A percentile compares a stretch with the other conserved stretches of the same genome.
These are phyloP conservation scores for Chloropsis cyanopogon DNA, from an alignment of 2,113 vertebrate species.

Conservation along the genomic window DNA sequence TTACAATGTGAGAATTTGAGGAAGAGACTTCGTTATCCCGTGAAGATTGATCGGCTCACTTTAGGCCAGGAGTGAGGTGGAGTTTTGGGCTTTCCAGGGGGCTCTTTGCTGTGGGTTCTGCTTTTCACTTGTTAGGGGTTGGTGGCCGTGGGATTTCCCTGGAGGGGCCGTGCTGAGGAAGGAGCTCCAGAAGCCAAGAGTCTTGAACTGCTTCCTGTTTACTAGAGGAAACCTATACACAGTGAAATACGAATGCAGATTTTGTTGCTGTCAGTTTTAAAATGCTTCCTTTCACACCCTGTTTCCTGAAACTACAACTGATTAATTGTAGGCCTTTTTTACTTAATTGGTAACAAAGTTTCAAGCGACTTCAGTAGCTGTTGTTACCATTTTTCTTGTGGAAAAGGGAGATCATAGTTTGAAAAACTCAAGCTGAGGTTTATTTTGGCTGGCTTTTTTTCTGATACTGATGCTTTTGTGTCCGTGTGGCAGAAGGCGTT, in stretches of 20 bases:
- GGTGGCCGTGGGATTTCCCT: not conserved
- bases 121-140: not conserved
- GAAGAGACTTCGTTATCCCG: not conserved
- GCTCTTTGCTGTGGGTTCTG: not conserved
- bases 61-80: not conserved
- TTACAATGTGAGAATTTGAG: not conserved
- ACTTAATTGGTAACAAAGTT: not conserved
- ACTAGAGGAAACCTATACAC: not conserved
- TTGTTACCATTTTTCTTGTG: not conserved
- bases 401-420: not conserved
- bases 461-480: not conserved
- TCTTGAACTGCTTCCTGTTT: not conserved
- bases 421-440: not conserved
- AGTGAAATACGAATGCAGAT: not conserved
- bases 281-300: not conserved
- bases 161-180: not conserved
- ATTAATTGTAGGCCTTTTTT: not conserved
- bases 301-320: not conserved
- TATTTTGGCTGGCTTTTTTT: not conserved
- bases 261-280: not conserved
- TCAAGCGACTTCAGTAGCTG: not conserved
- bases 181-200: not conserved
- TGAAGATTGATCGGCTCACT: accelerated
- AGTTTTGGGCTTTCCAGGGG: not conserved
- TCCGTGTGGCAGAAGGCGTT: not conserved